A percentile compares a stretch with the other conserved stretches of the same genome.
Evolutionary conservation across 1,140 invertebrate species (phyloP).

Genomic region (Diachasmimorpha longicaudata): DNA sequence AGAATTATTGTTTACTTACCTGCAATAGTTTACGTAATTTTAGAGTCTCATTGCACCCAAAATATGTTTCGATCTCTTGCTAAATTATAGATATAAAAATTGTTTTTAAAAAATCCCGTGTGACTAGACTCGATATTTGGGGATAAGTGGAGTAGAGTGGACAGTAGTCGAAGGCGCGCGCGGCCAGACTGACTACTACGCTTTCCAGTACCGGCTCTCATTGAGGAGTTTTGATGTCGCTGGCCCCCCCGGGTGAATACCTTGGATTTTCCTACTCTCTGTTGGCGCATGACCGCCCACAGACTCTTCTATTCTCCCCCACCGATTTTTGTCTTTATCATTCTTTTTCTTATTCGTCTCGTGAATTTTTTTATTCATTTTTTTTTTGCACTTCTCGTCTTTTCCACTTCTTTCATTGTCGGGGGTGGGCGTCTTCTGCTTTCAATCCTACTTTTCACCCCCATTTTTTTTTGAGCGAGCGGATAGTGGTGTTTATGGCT

Average conservation of each 20-base stretch:
- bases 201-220: constrained; percentile 8
- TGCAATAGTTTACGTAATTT: too few species aligned
- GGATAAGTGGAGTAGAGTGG: neutral
- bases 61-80: too few species aligned
- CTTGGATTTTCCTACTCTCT: constrained; percentile 3
- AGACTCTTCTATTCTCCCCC: neutral
- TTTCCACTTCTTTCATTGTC: too few species aligned
- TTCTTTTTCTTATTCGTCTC: neutral
- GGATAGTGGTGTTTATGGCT: too few species aligned
- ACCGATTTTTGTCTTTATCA: neutral
- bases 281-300: constrained; percentile 26
- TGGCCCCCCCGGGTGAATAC: constrained; percentile 14
- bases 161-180: constrained; percentile 51
- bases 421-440: too few species aligned
- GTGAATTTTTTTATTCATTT: neutral
- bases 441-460: too few species aligned
- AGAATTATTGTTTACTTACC: too few species aligned
- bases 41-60: too few species aligned
- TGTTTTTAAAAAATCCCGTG: neutral
- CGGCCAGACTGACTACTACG: constrained; percentile 45
- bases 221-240: constrained; percentile 24
- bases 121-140: neutral
- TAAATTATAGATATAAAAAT: too few species aligned
- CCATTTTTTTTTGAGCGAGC: too few species aligned
- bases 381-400: neutral